Conservation (phyloP, 2,888 invertebrate species). For the Caenorhabditis parvicauda region DNA sequence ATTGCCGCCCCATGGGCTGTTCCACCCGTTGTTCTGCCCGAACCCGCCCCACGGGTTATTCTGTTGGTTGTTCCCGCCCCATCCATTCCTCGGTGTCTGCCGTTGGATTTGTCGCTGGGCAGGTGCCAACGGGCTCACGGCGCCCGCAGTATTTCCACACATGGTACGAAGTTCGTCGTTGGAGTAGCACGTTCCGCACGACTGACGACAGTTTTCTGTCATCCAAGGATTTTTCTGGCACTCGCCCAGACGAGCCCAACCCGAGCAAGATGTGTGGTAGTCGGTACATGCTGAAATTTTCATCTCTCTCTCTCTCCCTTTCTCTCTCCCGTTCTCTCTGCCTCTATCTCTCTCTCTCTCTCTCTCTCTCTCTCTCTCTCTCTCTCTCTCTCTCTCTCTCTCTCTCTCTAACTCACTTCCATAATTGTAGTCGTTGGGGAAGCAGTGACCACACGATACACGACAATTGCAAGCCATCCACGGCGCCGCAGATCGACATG, state of each 20-base stretch:
- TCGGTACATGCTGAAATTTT: constrained; percentile 39
- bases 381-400: not conserved
- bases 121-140: constrained; percentile 23
- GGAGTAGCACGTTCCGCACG: constrained; percentile 35
- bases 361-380: too few species aligned
- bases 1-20: not conserved
- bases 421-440: constrained; percentile 54
- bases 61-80: constrained; percentile 13
- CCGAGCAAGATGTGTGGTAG: constrained; percentile 42
- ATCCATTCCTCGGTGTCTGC: constrained; percentile 16
- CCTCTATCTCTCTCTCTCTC: too few species aligned
- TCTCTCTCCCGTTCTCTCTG: too few species aligned
- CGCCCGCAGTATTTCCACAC: constrained; percentile 25
- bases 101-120: constrained; percentile 8
- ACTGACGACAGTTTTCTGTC: constrained; percentile 50
- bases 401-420: constrained; percentile 37
- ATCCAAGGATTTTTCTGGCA: constrained; percentile 56
- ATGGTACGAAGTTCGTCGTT: constrained; percentile 32
- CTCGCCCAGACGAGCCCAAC: constrained; percentile 49
- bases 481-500: constrained; percentile 39
- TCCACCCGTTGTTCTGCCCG: not conserved
- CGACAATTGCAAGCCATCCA: constrained; percentile 61
- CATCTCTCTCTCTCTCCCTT: too few species aligned
- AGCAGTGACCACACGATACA: constrained; percentile 58
- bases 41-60: constrained; percentile 6